Percentiles rank a stretch among this genome's conserved stretches.
These are phyloP conservation scores for Pampus argenteus DNA, from an alignment of 2,797 vertebrate genomes.

Conservation along the genomic window DNA sequence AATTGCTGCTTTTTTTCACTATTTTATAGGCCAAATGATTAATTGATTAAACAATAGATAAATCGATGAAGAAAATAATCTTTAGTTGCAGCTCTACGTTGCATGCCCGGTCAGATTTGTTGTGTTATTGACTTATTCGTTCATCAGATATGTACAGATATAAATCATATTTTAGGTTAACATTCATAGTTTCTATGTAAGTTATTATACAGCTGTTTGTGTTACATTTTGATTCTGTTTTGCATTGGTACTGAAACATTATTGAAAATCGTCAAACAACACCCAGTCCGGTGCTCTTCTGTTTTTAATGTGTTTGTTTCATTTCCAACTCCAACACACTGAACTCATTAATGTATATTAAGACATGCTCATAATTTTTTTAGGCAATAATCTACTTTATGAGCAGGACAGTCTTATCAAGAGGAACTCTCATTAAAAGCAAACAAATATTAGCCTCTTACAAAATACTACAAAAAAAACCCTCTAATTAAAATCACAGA, in stretches of 20 bases:
- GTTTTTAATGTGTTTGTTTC: background rate
- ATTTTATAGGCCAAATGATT: no score
- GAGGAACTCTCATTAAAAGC: background rate
- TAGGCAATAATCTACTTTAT: background rate
- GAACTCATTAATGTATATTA: background rate
- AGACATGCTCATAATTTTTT: background rate
- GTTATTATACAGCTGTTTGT: background rate
- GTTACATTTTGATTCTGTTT: background rate
- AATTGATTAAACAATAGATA: background rate
- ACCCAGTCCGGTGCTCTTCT: background rate
- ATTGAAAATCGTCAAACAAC: background rate
- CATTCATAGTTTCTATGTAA: background rate
- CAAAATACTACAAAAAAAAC: slow-evolving; percentile 1
- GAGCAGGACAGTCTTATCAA: background rate
- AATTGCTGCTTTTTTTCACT: no score
- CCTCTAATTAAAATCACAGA: slow-evolving; percentile 19
- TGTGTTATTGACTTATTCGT: no score
- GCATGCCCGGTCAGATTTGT: background rate
- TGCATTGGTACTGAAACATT: background rate
- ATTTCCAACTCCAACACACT: background rate
- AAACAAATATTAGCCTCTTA: slow-evolving; percentile 4
- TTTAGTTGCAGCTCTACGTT: background rate
- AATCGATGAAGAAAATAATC: background rate
- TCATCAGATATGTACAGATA: background rate
- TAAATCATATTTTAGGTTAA: background rate